phyloP scores from a whole-genome alignment of 2,888 invertebrate genomes.

The Machimus atricapillus region DNA sequence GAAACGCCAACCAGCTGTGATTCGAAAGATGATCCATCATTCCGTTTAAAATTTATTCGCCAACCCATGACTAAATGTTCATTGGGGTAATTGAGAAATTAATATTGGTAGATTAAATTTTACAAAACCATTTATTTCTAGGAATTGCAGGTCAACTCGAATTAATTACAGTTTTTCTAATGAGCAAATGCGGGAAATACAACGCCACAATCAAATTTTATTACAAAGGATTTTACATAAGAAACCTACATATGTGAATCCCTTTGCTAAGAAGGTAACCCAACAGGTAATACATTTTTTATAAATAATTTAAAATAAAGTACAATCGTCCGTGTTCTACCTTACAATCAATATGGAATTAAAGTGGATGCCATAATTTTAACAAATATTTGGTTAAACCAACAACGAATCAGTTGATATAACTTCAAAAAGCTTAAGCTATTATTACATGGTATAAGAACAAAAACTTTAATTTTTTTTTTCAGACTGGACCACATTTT shows the following conservation, averaged over 20 bases:
- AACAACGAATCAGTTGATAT: no score
- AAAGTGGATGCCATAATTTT: no score
- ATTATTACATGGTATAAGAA: neutral
- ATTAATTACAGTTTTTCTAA: conserved; percentile 64
- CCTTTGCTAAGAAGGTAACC: neutral
- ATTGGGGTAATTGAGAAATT: conserved; percentile 47
- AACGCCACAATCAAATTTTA: conserved; percentile 68
- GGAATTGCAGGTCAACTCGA: conserved; percentile 38
- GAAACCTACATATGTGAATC: conserved; percentile 51
- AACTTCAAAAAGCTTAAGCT: no score
- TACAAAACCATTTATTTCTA: neutral
- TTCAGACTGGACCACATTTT: neutral
- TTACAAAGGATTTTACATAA: conserved; percentile 67
- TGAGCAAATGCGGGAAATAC: conserved; percentile 68
- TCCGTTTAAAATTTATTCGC: conserved; percentile 51
- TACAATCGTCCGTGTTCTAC: neutral
- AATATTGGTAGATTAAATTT: neutral
- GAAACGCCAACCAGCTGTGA: conserved; percentile 53
- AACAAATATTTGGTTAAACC: no score
- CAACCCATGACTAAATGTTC: neutral
- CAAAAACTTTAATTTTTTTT: neutral
- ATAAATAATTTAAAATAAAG: neutral
- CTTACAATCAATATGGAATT: neutral
- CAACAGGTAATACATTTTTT: neutral
- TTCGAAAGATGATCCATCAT: conserved; percentile 53